phyloP scores from a whole-genome alignment of 2,797 vertebrate species.

The Gallinago solitaria region DNA sequence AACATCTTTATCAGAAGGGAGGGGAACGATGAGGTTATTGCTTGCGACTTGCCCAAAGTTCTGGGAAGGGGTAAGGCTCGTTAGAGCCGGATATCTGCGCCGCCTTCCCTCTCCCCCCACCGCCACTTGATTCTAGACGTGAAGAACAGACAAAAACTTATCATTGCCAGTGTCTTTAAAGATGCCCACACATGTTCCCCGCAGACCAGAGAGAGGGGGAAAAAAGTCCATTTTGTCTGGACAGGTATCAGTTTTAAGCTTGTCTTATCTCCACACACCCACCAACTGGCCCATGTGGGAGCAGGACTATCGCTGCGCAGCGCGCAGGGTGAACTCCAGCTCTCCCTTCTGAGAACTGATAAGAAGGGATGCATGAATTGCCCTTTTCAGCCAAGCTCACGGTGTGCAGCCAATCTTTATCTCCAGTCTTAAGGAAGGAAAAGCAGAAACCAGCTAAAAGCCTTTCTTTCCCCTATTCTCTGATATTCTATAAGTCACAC shows the following conservation, averaged over 20 bases:
- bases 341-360: constrained; percentile 61
- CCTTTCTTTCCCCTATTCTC: constrained; percentile 71
- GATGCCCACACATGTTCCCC: constrained; percentile 70
- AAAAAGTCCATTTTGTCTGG: constrained; percentile 29
- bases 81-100: not conserved
- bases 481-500: constrained; percentile 79
- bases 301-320: constrained; percentile 31
- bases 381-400: constrained; percentile 72
- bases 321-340: constrained; percentile 43
- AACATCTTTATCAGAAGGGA: not conserved
- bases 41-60: not conserved
- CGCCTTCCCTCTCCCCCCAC: not conserved
- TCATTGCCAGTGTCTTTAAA: constrained; percentile 39
- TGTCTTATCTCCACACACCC: constrained; percentile 78
- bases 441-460: constrained; percentile 78
- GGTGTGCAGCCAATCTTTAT: constrained; percentile 78
- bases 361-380: constrained; percentile 73
- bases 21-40: not conserved
- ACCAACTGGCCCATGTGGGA: constrained; percentile 57
- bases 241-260: constrained; percentile 57
- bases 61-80: not conserved
- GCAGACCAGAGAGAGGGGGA: not conserved
- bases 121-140: not conserved
- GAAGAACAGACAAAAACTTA: constrained; percentile 26
- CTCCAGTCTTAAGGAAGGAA: constrained; percentile 78